These are phyloP conservation scores for Petroica traversi DNA, from an alignment of 2,113 vertebrate species.

Conservation along the genomic window DNA sequence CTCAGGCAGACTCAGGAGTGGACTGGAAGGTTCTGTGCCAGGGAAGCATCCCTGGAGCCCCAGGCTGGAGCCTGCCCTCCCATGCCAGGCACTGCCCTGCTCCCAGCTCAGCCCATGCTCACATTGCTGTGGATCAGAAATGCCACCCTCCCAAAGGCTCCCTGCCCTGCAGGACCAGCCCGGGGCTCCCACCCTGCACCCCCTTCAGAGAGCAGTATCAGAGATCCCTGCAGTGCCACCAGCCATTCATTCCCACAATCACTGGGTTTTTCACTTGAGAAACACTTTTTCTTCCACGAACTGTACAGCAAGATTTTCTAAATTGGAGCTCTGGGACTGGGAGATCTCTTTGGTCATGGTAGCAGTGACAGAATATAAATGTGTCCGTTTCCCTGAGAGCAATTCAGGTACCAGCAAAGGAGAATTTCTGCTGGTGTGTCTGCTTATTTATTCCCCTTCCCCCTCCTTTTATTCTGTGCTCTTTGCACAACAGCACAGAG, in stretches of 20 bases:
- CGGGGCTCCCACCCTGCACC: background rate
- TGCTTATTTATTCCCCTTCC: background rate
- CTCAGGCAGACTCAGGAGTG: background rate
- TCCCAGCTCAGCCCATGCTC: background rate
- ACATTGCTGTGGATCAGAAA: rapidly evolving
- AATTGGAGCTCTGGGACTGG: conserved; percentile 3
- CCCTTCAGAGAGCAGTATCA: background rate
- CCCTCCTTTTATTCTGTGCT: background rate
- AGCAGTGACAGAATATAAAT: conserved; percentile 36
- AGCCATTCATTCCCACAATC: background rate
- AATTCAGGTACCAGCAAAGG: background rate
- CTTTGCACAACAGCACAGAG: background rate
- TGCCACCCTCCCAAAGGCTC: background rate
- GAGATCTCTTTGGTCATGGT: background rate
- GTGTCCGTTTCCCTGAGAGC: background rate
- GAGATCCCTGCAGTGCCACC: background rate
- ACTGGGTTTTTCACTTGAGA: background rate
- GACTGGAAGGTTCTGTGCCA: background rate
- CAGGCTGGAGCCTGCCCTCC: background rate
- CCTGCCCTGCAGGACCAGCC: background rate
- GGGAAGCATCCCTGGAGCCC: background rate
- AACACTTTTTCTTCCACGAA: background rate
- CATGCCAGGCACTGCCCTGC: background rate
- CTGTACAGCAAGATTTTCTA: background rate
- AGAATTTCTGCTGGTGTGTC: background rate